Evolutionary conservation across 2,888 invertebrate genomes (phyloP).

Genomic region (Resseliella maxima): DNA sequence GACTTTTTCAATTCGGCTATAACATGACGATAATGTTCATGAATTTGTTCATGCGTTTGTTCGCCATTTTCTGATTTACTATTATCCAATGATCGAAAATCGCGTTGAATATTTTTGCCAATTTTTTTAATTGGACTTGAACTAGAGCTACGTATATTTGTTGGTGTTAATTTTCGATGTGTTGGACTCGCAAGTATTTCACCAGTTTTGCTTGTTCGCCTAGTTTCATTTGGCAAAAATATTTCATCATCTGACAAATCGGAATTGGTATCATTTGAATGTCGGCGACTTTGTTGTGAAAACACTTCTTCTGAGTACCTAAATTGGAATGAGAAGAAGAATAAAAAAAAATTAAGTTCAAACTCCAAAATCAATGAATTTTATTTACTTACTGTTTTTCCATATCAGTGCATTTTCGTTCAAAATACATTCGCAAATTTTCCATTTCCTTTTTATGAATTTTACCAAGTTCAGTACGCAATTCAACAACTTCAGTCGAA

Average conservation of each 20-base stretch:
- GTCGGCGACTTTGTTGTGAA: conserved; percentile 74
- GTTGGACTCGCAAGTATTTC: conserved; percentile 66
- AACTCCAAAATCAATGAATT: no score
- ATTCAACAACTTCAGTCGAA: conserved; percentile 70
- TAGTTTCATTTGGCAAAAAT: conserved; percentile 63
- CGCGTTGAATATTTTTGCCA: not conserved
- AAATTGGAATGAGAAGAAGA: conserved; percentile 59
- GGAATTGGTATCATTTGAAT: conserved; percentile 67
- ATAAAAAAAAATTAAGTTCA: no score
- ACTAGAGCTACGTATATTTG: conserved; percentile 56
- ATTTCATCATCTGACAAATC: conserved; percentile 66
- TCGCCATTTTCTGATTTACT: conserved; percentile 44
- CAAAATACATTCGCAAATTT: conserved; percentile 81
- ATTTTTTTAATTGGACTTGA: conserved; percentile 1
- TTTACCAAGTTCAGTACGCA: conserved; percentile 72
- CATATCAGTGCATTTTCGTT: conserved; percentile 82
- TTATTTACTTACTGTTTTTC: conserved; percentile 78
- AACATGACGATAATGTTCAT: conserved; percentile 65
- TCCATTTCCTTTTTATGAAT: conserved; percentile 83
- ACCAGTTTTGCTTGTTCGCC: conserved; percentile 63
- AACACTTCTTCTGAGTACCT: conserved; percentile 77
- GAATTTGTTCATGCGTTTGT: conserved; percentile 63
- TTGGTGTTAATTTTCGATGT: conserved; percentile 67
- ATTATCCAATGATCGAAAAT: not conserved
- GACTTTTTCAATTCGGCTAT: conserved; percentile 64